These are phyloP conservation scores for Pristiophorus japonicus DNA, from an alignment of 2,113 vertebrate species.

Conservation along the genomic window DNA sequence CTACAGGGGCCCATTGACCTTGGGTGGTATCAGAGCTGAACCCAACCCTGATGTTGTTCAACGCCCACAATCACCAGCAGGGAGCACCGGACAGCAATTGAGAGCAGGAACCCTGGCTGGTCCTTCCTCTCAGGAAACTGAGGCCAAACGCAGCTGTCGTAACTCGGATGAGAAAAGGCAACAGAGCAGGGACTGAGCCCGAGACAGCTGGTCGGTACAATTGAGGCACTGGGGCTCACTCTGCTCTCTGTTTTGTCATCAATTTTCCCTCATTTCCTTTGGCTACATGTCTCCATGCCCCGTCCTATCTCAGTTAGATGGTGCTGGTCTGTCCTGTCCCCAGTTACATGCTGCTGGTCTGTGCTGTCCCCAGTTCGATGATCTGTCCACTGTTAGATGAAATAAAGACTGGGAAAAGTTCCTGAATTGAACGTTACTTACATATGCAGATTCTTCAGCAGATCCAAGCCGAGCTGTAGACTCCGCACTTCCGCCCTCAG, in stretches of 20 bases:
- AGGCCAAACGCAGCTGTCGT: background rate
- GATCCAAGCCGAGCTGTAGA: background rate
- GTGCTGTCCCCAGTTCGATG: background rate
- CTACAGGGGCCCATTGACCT: background rate
- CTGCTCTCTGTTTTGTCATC: background rate
- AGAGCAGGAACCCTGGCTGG: background rate
- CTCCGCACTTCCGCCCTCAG: background rate
- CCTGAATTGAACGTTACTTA: background rate
- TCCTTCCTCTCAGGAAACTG: background rate
- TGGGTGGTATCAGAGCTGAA: background rate
- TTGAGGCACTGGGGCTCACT: background rate
- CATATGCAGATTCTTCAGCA: constrained; percentile 15
- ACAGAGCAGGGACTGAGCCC: background rate
- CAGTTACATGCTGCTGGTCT: background rate
- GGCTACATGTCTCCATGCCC: background rate
- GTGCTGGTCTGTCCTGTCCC: too few relatives aligned
- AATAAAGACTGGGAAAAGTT: background rate
- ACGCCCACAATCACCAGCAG: background rate
- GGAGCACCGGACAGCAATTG: background rate
- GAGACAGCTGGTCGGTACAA: background rate
- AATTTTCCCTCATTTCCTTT: background rate
- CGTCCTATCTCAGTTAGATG: background rate
- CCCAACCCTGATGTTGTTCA: background rate
- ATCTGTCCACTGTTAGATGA: background rate
- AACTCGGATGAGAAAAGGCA: background rate